Evolutionary conservation across 2,113 vertebrate species (phyloP).

Genomic region (Charadrius vociferus): DNA sequence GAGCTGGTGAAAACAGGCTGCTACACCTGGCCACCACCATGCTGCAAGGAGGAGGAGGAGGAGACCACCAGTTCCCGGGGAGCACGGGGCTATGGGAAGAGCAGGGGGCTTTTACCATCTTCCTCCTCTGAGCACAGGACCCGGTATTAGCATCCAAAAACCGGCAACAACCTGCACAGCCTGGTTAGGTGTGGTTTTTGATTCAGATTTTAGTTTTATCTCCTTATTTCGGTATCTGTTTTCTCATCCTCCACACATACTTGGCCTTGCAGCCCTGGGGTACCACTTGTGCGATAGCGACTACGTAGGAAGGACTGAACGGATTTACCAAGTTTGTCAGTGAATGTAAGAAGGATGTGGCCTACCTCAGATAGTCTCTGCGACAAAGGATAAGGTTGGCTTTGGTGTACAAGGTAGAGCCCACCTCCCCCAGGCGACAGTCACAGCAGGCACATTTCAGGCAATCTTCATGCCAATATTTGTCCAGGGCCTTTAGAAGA

Average conservation of each 20-base stretch:
- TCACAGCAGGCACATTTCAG: constrained; percentile 98
- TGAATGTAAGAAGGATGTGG: not conserved
- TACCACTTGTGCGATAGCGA: fast-evolving
- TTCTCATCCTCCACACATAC: not conserved
- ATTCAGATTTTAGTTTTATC: not conserved
- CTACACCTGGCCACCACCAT: fast-evolving
- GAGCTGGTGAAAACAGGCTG: not conserved
- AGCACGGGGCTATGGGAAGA: fast-evolving
- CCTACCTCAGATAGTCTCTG: constrained; percentile 97
- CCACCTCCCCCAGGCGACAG: constrained; percentile 96
- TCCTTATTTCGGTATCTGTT: not conserved
- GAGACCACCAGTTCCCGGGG: not conserved
- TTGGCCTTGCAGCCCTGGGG: not conserved
- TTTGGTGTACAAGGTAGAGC: constrained; percentile 98
- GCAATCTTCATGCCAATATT: constrained; percentile 99
- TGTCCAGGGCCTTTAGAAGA: constrained; percentile 96
- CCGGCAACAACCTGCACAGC: fast-evolving
- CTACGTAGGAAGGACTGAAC: not conserved
- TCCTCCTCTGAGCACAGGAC: not conserved
- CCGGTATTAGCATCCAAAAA: not conserved
- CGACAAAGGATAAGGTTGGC: constrained; percentile 98
- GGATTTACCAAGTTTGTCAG: not conserved
- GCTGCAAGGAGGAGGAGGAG: not conserved
- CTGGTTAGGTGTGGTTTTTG: fast-evolving
- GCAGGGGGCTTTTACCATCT: fast-evolving